These are phyloP conservation scores for Orchesella flavescens DNA, from an alignment of 2,888 invertebrate species.

Conservation along the genomic window DNA sequence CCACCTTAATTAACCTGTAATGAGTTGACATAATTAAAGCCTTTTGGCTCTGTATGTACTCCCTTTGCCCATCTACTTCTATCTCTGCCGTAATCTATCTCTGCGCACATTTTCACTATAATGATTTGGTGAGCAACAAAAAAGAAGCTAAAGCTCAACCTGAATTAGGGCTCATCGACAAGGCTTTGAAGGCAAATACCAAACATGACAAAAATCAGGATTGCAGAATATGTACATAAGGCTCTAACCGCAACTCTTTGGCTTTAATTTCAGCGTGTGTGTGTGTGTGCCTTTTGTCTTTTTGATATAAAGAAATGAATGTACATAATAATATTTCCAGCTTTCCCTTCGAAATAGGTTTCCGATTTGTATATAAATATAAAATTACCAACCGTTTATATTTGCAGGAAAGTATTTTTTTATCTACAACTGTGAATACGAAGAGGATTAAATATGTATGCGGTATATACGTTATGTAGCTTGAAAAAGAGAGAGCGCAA, in stretches of 20 bases:
- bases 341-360: too few species aligned
- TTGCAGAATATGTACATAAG: neutral
- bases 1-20: slow-evolving; percentile 66
- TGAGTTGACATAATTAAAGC: slow-evolving; percentile 66
- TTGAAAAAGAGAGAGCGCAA: slow-evolving; percentile 11
- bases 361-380: too few species aligned
- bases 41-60: slow-evolving; percentile 44
- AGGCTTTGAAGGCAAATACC: neutral
- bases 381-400: too few species aligned
- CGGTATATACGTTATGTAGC: neutral
- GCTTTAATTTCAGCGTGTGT: too few species aligned
- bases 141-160: neutral
- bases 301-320: too few species aligned
- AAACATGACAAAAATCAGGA: slow-evolving; percentile 35
- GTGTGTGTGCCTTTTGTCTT: too few species aligned
- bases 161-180: neutral
- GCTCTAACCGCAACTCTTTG: slow-evolving; percentile 34
- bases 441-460: too few species aligned
- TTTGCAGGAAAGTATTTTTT: too few species aligned
- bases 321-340: too few species aligned
- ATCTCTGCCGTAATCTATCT: slow-evolving; percentile 36
- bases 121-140: too few species aligned
- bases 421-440: too few species aligned
- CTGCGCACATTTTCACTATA: neutral
- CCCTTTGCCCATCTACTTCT: slow-evolving; percentile 17